These are phyloP conservation scores for Cylas formicarius DNA, from an alignment of 1,140 invertebrate genomes.

Conservation along the genomic window DNA sequence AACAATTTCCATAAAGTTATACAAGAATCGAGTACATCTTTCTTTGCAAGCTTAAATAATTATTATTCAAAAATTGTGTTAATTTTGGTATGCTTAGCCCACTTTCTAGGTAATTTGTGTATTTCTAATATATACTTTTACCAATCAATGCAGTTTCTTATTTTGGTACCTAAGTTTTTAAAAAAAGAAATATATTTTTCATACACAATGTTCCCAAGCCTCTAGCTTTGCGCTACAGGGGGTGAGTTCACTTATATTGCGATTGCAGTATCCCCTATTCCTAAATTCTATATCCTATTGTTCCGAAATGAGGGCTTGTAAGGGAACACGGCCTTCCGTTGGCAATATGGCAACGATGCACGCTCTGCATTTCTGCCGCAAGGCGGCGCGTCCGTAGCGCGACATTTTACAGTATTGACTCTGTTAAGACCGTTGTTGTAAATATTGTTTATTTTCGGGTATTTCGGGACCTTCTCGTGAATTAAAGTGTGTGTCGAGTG, in stretches of 20 bases:
- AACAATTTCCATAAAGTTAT: too few species aligned
- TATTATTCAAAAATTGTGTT: too few species aligned
- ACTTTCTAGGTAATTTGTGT: too few species aligned
- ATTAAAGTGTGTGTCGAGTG: conserved; percentile 33
- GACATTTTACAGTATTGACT: conserved; percentile 58
- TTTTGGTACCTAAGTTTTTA: too few species aligned
- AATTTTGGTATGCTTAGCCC: too few species aligned
- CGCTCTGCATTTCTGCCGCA: conserved; percentile 26
- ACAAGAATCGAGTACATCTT: too few species aligned
- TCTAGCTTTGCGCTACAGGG: conserved; percentile 16
- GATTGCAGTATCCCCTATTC: conserved; percentile 19
- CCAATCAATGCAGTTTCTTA: too few species aligned
- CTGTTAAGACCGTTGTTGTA: conserved; percentile 48
- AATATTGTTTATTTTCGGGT: conserved; percentile 47
- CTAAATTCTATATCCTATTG: conserved; percentile 7
- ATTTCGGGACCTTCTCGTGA: conserved; percentile 35
- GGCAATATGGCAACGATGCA: conserved; percentile 24
- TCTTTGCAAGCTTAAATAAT: too few species aligned
- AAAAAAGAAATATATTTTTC: too few species aligned
- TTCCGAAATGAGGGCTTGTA: not conserved
- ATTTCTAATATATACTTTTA: too few species aligned
- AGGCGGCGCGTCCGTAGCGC: conserved; percentile 34
- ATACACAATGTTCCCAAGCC: not conserved
- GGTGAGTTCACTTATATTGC: conserved; percentile 17
- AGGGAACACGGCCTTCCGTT: conserved; percentile 3